Evolutionary conservation across 2,888 invertebrate genomes (phyloP), one percentile per base, ranked within the genome.

Genomic region (Xanthorhoe spadicearia): DNA sequence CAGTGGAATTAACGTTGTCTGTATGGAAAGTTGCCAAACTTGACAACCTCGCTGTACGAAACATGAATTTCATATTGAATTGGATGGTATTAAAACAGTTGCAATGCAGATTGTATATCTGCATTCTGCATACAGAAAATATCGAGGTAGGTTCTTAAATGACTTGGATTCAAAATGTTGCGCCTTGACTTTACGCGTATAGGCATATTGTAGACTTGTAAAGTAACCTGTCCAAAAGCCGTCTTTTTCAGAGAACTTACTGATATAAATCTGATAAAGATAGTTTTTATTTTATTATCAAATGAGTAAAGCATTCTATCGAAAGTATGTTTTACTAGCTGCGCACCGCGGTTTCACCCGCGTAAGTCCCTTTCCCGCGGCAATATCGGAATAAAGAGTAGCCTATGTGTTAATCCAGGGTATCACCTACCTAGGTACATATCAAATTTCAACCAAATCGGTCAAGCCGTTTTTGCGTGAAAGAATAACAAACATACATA

Each of bases 21-120:
- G 57, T 65, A 70, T 72, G 72, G 70, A 74, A 70, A 62, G 66
- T 66, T 70, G 74, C 70, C 74, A 72, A 74, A 66, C 66, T 65
- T 69, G 64, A 71, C 65, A 67, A 57, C 66, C 66, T 70, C 53
- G 68, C 56, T 9, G 51, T 19, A 61, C 52, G 51, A 56, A 64
- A 64, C 52, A 49, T 51, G 17, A 48, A 17, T 23, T 61, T 19
- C n/a, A 48, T 55, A 13, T 49, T 51, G 17, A n/a, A 57, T 57
- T 57, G 49, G 23, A 52, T 48, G 38, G 9, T 18, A 49, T 56
- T 56, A 51, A 57, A 57, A 32, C 18, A 49, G 35, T 48, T 23
- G 13, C 35, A 54, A n/a, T 54, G 54, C 64, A 15, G 58, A 10
- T 23, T 32, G 32, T 7, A 32, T 4, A 55, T 1, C 46, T 53